phyloP scores from a whole-genome alignment of 1,140 invertebrate genomes.

The Panulirus ornatus region DNA sequence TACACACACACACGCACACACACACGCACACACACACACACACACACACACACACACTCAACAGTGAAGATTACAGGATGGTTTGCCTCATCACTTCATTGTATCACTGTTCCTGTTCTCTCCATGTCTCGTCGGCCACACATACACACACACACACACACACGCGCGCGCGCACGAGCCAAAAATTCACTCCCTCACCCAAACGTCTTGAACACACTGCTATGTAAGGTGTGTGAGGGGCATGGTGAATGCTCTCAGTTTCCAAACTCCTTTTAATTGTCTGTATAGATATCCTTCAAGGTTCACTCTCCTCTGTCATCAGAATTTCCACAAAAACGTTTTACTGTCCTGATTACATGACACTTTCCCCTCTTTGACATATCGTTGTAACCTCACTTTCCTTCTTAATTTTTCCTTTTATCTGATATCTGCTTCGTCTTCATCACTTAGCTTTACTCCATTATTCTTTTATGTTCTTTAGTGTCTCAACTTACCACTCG shows the following conservation, averaged over 20 bases:
- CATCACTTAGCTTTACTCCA: not conserved
- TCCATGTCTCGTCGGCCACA: no score
- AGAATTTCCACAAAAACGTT: not conserved
- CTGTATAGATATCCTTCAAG: no score
- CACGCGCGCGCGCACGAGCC: no score
- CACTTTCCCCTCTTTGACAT: not conserved
- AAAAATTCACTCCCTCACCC: no score
- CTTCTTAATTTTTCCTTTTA: not conserved
- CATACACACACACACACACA: no score
- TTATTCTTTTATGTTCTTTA: not conserved
- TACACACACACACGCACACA: not conserved
- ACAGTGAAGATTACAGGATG: not conserved
- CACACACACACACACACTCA: conserved; percentile 3
- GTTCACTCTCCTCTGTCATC: no score
- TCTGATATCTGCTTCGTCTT: not conserved
- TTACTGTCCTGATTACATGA: not conserved
- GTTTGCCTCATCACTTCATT: conserved; percentile 15
- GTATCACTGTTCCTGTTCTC: not conserved
- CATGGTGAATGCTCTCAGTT: no score
- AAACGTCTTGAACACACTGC: no score
- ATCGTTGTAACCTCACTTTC: not conserved
- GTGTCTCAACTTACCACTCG: not conserved
- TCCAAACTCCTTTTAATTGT: no score
- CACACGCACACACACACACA: conserved; percentile 24
- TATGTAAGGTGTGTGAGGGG: no score